Conservation (phyloP, 2,113 vertebrate species). For the Geococcyx californianus region DNA sequence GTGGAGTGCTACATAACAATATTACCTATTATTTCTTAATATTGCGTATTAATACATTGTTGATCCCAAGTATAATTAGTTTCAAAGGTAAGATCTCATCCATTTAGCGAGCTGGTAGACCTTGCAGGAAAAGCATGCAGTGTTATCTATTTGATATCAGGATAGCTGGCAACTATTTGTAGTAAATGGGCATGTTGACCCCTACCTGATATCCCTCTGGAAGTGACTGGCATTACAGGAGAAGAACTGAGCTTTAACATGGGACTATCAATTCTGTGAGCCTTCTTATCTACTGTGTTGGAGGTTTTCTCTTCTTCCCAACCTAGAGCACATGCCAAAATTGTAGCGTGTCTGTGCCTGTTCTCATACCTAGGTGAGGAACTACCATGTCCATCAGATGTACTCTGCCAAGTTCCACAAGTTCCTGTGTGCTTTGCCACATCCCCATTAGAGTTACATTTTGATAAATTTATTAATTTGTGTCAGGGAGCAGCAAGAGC, state of each 20-base stretch:
- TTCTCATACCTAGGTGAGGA: neutral
- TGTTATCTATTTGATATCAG: accelerated
- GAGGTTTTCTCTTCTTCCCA: neutral
- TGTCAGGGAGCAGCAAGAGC: neutral
- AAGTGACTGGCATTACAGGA: neutral
- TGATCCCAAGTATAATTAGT: neutral
- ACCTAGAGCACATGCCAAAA: neutral
- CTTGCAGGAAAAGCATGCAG: neutral
- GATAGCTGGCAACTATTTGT: neutral
- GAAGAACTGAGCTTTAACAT: neutral
- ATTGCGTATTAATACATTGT: neutral
- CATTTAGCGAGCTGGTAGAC: neutral
- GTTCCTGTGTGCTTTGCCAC: neutral
- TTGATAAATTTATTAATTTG: neutral
- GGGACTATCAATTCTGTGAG: neutral
- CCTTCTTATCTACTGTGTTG: neutral
- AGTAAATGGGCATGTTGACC: neutral
- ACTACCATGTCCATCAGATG: accelerated
- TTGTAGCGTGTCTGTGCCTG: neutral
- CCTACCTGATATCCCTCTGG: neutral
- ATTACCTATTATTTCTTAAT: neutral
- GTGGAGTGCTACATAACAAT: neutral
- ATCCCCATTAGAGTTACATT: neutral
- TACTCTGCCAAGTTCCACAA: neutral
- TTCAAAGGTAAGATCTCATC: neutral